These are phyloP conservation scores for Cherax quadricarinatus DNA, from an alignment of 1,140 invertebrate genomes.

Conservation along the genomic window DNA sequence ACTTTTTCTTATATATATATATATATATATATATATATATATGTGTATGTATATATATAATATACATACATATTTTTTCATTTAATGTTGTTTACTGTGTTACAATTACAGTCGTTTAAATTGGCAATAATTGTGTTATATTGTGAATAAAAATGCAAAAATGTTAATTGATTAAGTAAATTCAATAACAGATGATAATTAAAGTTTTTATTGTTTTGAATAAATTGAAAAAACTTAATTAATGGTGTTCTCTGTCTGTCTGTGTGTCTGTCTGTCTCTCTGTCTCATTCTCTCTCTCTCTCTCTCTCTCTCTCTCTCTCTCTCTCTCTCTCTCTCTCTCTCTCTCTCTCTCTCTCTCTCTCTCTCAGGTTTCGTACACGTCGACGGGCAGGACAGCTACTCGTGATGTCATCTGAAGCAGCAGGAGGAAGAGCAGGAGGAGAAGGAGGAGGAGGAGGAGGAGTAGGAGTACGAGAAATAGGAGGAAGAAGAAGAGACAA, in stretches of 20 bases:
- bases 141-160: no score
- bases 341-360: neutral
- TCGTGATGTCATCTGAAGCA: neutral
- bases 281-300: neutral
- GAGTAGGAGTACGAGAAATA: neutral
- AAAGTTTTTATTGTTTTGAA: no score
- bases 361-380: neutral
- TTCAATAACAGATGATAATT: no score
- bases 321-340: neutral
- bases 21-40: no score
- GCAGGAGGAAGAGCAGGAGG: neutral
- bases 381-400: neutral
- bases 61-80: no score
- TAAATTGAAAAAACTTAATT: no score
- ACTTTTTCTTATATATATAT: no score
- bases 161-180: no score
- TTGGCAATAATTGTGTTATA: no score
- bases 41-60: no score
- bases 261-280: slow-evolving; percentile 3
- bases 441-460: neutral
- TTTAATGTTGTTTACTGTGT: no score
- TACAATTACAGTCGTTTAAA: no score
- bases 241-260: neutral
- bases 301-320: neutral
- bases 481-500: neutral